A percentile compares a stretch with the other conserved stretches of the same genome.
Evolutionary conservation across 2,113 vertebrate species (phyloP).

Genomic region (Onychostruthus taczanowskii): DNA sequence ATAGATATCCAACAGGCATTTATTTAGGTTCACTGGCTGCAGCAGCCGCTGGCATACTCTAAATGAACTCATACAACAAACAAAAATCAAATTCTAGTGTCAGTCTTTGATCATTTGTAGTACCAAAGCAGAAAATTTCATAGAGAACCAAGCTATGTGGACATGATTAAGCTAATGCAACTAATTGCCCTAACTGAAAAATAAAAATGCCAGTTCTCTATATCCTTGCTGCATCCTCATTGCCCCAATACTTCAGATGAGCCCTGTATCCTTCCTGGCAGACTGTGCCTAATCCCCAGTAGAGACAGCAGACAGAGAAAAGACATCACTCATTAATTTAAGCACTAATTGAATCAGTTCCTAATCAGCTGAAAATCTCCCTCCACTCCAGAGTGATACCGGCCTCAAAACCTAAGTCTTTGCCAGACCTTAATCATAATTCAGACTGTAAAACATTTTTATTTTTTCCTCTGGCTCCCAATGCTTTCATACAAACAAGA

Average conservation of each 20-base stretch:
- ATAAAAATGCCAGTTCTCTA: not conserved
- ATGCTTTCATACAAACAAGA: not conserved
- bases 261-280: not conserved
- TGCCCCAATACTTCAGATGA: not conserved
- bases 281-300: not conserved
- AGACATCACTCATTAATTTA: not conserved
- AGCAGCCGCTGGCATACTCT: not conserved
- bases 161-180: not conserved
- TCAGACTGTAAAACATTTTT: not conserved
- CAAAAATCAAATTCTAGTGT: not conserved
- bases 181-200: conserved; percentile 22
- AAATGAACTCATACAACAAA: conserved; percentile 30
- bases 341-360: not conserved
- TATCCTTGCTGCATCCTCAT: not conserved
- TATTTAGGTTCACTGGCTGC: conserved; percentile 13
- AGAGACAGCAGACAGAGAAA: not conserved
- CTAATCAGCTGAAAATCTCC: not conserved
- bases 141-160: not conserved
- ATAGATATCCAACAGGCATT: conserved; percentile 45
- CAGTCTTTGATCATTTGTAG: conserved; percentile 6
- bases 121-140: conserved; percentile 33
- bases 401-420: not conserved
- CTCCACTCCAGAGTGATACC: not conserved
- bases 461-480: not conserved
- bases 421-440: not conserved